Base-by-base conservation (phyloP, 2,113 vertebrate species). In the Pandion haliaetus region DNA sequence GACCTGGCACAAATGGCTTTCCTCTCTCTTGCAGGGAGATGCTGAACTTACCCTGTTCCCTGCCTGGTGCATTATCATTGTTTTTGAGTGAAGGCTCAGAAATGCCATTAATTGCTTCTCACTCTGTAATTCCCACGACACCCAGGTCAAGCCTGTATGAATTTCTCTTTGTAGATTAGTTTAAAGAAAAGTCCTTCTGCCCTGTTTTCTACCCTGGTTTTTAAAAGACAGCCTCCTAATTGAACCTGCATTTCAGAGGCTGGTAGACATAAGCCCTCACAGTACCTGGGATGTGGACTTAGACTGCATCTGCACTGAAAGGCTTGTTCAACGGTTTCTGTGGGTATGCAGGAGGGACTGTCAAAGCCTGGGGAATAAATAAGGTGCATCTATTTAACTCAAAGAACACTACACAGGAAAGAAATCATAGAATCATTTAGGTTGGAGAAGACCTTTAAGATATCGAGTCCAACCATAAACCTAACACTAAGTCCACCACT, bases 141-240 rank as follows among this genome's bases (percentile, higher is more conserved):
- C 58, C n/a, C 49, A 85, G 78, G 78, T 97, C 84, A 93, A 82
- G n/a, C 50, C 78, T 73, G 29, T 83, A 42, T 87, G 79, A 95
- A 85, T 96, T 95, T 91, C 45, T 91, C 82, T 38, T 95, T 89
- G 70, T 93, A 93, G 93, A 91, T 93, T 72, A 86, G 71, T 86
- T 94, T 93, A 87, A 95, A 77, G 73, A 84, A 61, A 87, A 94
- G 71, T 95, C 71, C 42, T 94, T 71, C 77, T 95, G 84, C 62
- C 94, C 94, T 97, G 91, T 72, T 97, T 97, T 94, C 90, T 93
- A 95, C 38, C 91, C 94, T 95, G 89, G 24, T 96, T 97, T 96
- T 95, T 86, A 38, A 89, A 91, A 95, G 78, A 42, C 70, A 62
- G 45, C 66, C 86, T 95, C 23, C 40, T 89, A 82, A 69, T 28